Conservation (phyloP, 1,140 invertebrate genomes). For the Ceratosolen fusciceps region DNA sequence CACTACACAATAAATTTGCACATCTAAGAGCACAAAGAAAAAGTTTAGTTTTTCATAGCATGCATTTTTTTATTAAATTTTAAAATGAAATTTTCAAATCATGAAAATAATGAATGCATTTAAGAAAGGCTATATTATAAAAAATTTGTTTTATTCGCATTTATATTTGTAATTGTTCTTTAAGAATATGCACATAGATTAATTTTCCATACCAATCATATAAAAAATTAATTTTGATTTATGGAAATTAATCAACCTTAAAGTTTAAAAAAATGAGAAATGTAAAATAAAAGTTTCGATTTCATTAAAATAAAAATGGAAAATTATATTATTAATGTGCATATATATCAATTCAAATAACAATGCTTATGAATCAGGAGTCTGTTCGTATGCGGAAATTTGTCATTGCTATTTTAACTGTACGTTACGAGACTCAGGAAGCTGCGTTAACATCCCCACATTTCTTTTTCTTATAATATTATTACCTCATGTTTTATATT, state of each 20-base stretch:
- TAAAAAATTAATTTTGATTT: not conserved
- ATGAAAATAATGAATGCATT: not conserved
- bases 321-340: not conserved
- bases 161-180: not conserved
- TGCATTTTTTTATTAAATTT: constrained; percentile 25
- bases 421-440: constrained; percentile 69
- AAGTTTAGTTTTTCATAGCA: constrained; percentile 16
- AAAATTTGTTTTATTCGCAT: constrained; percentile 1
- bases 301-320: not conserved
- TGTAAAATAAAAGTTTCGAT: not conserved
- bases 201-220: not conserved
- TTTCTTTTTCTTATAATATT: constrained; percentile 48
- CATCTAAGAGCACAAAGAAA: not conserved
- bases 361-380: not conserved
- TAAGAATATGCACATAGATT: not conserved
- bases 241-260: not conserved
- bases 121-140: not conserved
- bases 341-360: not conserved
- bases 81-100: not conserved
- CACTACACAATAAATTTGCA: constrained; percentile 10
- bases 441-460: constrained; percentile 66
- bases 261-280: not conserved
- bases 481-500: constrained; percentile 49
- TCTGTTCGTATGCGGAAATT: not conserved
- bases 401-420: constrained; percentile 25